These are phyloP conservation scores for Oostethus manadensis DNA, from an alignment of 2,113 vertebrate genomes.

Conservation along the genomic window DNA sequence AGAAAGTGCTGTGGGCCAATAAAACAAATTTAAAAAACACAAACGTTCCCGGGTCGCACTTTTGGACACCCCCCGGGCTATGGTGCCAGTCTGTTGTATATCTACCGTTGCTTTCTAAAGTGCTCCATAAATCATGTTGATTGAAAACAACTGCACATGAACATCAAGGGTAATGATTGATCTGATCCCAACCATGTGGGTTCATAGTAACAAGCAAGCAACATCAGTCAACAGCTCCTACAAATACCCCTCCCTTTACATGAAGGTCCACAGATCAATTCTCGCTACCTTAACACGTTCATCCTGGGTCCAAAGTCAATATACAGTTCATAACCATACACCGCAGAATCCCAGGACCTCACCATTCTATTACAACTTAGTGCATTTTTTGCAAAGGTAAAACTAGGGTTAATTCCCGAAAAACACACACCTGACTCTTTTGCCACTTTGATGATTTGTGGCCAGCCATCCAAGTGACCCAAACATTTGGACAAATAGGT, in stretches of 20 bases:
- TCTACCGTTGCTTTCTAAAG: too few species aligned
- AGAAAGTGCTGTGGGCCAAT: too few species aligned
- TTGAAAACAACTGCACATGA: background rate
- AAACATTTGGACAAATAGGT: constrained; percentile 67
- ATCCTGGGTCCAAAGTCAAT: background rate
- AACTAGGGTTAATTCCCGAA: background rate
- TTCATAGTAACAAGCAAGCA: background rate
- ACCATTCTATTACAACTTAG: too few species aligned
- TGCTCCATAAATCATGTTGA: background rate
- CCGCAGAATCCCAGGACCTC: too few species aligned
- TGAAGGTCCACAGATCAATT: too few species aligned
- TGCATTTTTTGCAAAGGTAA: too few species aligned
- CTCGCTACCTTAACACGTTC: too few species aligned
- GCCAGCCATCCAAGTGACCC: constrained; percentile 57
- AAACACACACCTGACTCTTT: constrained; percentile 58
- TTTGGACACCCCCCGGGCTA: too few species aligned
- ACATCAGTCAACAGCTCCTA: background rate
- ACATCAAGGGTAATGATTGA: background rate
- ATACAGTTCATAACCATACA: too few species aligned
- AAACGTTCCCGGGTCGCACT: too few species aligned
- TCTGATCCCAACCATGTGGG: background rate
- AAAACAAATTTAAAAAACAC: too few species aligned
- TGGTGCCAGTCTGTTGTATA: too few species aligned
- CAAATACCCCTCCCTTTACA: background rate
- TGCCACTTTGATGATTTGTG: constrained; percentile 43